Conservation (phyloP, 2,797 vertebrate genomes). For the Melanotaenia trifasciata region DNA sequence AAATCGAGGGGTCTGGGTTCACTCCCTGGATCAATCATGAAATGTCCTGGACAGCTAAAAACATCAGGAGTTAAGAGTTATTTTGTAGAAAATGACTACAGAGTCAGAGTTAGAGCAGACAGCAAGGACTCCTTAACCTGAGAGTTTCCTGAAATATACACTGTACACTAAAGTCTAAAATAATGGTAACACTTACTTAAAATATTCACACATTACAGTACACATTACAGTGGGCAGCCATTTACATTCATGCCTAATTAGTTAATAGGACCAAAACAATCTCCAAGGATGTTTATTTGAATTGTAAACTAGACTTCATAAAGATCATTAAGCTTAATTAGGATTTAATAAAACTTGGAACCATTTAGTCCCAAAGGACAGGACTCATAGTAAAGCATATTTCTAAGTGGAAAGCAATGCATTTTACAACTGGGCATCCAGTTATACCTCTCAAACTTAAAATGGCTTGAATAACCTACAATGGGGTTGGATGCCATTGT, state of each 20-base stretch:
- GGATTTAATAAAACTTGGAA: not conserved
- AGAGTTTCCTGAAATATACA: slow-evolving; percentile 5
- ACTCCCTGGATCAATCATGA: slow-evolving; percentile 40
- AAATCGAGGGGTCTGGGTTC: slow-evolving; percentile 63
- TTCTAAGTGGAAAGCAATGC: not conserved
- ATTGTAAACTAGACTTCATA: slow-evolving; percentile 71
- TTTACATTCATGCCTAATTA: slow-evolving; percentile 62
- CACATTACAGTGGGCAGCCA: slow-evolving; percentile 46
- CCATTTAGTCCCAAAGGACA: not conserved
- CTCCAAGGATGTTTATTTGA: slow-evolving; percentile 64
- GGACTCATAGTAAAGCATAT: not conserved
- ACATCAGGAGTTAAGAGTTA: slow-evolving; percentile 22
- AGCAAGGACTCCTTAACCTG: not conserved
- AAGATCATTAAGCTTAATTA: slow-evolving; percentile 65
- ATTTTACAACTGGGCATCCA: not conserved
- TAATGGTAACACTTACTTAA: slow-evolving; percentile 17
- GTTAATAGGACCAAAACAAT: slow-evolving; percentile 56
- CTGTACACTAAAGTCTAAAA: slow-evolving; percentile 27
- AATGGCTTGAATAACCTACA: not conserved
- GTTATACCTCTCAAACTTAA: not conserved
- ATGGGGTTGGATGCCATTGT: not conserved
- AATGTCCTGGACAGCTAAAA: slow-evolving; percentile 36
- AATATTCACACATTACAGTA: slow-evolving; percentile 62
- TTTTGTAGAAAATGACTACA: not conserved
- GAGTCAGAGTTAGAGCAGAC: not conserved